Conservation (phyloP, 2,888 invertebrate species). For the Caenorhabditis panamensis region DNA sequence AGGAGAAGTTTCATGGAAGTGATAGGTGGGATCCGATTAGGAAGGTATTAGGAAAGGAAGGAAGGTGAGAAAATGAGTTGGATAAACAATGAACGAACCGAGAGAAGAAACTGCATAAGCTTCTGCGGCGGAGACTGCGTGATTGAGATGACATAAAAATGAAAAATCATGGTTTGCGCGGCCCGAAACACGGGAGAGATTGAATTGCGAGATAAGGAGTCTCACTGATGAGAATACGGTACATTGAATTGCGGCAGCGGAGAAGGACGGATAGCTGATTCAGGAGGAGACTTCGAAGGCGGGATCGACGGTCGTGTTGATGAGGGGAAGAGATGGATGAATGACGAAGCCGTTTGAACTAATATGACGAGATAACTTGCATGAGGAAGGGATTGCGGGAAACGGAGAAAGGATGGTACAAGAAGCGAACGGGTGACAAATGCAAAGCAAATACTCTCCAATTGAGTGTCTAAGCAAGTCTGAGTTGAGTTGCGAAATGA, state of each 20-base stretch:
- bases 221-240: background rate
- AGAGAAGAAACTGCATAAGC: slow-evolving; percentile 51
- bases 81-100: slow-evolving; percentile 39
- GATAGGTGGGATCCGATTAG: slow-evolving; percentile 5
- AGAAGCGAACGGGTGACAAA: background rate
- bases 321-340: too few relatives aligned
- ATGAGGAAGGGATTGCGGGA: slow-evolving; percentile 10
- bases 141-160: slow-evolving; percentile 42
- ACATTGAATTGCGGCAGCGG: slow-evolving; percentile 35
- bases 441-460: background rate
- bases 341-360: slow-evolving; percentile 49
- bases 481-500: slow-evolving; percentile 26
- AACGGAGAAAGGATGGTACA: slow-evolving; percentile 2
- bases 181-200: slow-evolving; percentile 12
- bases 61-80: slow-evolving; percentile 24
- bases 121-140: slow-evolving; percentile 18
- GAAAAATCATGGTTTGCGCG: slow-evolving; percentile 23
- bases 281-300: slow-evolving; percentile 24
- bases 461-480: background rate
- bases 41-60: background rate
- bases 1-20: background rate
- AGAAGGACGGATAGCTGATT: slow-evolving; percentile 35
- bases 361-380: slow-evolving; percentile 30
- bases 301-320: slow-evolving; percentile 34
- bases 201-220: slow-evolving; percentile 36